These are phyloP conservation scores for Sericinus montela DNA, from an alignment of 2,888 invertebrate species.

Conservation along the genomic window DNA sequence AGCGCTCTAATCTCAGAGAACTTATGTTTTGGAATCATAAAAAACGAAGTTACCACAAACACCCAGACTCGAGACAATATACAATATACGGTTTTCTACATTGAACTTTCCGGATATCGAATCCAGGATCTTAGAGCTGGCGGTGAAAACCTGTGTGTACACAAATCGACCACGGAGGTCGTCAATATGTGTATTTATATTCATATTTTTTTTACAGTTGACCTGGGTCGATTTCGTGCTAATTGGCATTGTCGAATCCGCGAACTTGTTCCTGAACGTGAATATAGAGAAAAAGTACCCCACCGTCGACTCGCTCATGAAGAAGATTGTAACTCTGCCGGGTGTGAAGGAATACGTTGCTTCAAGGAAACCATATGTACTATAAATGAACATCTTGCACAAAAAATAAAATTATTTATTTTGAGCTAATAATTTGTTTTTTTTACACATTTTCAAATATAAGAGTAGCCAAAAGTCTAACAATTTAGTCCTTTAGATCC, in stretches of 20 bases:
- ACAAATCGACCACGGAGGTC: no score
- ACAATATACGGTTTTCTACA: no score
- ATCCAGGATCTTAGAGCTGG: no score
- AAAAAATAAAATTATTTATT: not conserved
- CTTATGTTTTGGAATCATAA: no score
- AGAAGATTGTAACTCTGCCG: constrained; percentile 43
- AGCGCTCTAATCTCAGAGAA: no score
- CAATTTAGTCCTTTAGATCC: no score
- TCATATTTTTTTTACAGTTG: constrained; percentile 36
- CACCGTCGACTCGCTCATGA: constrained; percentile 33
- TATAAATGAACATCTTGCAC: constrained; percentile 16
- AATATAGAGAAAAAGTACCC: constrained; percentile 54
- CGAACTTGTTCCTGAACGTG: constrained; percentile 38
- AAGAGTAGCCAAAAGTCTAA: no score
- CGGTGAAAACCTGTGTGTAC: no score
- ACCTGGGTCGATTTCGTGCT: constrained; percentile 64
- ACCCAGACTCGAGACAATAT: no score
- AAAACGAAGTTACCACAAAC: no score
- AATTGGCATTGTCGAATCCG: constrained; percentile 51
- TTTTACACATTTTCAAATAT: no score
- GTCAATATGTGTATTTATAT: not conserved
- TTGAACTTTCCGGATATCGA: no score
- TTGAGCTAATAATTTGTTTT: not conserved
- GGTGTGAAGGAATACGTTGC: constrained; percentile 59
- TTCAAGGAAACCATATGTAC: constrained; percentile 35